These are phyloP conservation scores for Anisognathus igniventris DNA, from an alignment of 2,797 vertebrate species.

Conservation along the genomic window DNA sequence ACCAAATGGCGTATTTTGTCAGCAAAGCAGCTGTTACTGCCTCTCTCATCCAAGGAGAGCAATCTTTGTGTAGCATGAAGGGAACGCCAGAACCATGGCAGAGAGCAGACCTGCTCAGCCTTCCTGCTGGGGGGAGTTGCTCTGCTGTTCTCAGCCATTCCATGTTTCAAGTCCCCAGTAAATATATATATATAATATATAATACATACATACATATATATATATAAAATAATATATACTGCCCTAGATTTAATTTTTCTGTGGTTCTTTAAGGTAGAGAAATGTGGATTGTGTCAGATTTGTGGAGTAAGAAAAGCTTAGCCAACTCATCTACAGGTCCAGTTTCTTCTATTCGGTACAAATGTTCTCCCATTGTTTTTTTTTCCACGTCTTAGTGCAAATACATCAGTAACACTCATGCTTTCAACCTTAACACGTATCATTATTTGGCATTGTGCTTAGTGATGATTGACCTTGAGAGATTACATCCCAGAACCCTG, in stretches of 20 bases:
- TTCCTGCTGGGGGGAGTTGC: background rate
- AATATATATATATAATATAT: background rate
- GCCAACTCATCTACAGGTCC: background rate
- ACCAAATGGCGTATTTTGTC: background rate
- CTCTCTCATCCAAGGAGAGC: background rate
- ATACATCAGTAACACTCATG: background rate
- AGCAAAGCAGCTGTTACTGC: background rate
- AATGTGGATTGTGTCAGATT: background rate
- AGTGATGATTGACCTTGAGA: background rate
- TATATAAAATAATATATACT: background rate
- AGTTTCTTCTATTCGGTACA: background rate
- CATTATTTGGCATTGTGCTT: background rate
- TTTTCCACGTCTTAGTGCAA: background rate
- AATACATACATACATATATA: no score
- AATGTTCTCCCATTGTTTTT: rapidly evolving
- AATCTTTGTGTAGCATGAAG: background rate
- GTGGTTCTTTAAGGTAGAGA: background rate
- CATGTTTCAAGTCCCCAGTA: background rate
- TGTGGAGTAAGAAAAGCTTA: background rate
- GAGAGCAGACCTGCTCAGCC: background rate
- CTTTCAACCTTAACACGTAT: background rate
- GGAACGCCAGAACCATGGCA: background rate
- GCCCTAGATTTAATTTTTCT: background rate
- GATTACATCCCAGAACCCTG: background rate
- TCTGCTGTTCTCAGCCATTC: background rate